These are phyloP conservation scores for Crypturellus undulatus DNA, from an alignment of 2,113 vertebrate species.

Conservation along the genomic window DNA sequence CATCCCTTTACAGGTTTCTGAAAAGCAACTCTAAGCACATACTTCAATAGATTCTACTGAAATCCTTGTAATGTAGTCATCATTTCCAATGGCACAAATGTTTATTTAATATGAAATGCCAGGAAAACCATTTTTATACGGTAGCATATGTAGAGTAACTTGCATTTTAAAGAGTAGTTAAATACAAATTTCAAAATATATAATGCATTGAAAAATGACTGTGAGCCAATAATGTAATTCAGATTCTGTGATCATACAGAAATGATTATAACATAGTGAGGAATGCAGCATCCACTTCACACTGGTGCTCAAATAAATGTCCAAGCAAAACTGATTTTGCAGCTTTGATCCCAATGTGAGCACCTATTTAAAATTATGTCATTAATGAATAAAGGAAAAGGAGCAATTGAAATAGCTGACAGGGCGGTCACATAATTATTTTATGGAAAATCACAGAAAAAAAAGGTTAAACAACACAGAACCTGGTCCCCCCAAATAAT, in stretches of 20 bases:
- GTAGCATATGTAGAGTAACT: not conserved
- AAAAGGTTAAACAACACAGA: not conserved
- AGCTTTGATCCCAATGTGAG: not conserved
- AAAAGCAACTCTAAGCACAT: not conserved
- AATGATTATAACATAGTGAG: not conserved
- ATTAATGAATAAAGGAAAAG: not conserved
- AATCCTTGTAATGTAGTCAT: not conserved
- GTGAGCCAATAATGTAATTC: not conserved
- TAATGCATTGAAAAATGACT: not conserved
- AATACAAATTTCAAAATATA: not conserved
- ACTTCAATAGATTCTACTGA: not conserved
- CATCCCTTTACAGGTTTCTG: rapidly evolving
- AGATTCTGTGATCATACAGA: not conserved
- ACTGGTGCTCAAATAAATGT: not conserved
- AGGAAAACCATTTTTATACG: not conserved
- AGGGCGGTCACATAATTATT: not conserved
- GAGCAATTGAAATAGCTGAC: not conserved
- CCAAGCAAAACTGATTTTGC: not conserved
- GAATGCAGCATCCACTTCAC: not conserved
- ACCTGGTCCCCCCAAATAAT: not conserved
- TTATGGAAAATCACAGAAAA: not conserved
- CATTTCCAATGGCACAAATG: rapidly evolving
- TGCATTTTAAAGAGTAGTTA: not conserved
- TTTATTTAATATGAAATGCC: not conserved
- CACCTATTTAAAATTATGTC: not conserved